A percentile compares a stretch with the other conserved stretches of the same genome.
phyloP scores from a whole-genome alignment of 2,113 vertebrate species.

The Panurus biarmicus region DNA sequence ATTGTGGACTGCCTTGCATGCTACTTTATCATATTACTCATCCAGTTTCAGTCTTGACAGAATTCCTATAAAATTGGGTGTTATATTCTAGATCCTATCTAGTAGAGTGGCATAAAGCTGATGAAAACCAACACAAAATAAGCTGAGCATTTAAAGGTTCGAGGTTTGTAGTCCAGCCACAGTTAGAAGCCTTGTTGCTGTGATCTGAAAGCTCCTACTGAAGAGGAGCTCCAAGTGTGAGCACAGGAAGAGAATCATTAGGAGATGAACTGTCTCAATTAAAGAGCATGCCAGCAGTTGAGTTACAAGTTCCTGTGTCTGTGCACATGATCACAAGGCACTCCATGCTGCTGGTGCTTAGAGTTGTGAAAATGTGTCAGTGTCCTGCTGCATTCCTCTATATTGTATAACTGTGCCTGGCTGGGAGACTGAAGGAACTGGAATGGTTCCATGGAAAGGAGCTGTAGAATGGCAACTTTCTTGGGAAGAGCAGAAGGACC shows the following conservation, averaged over 20 bases:
- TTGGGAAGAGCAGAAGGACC: not conserved
- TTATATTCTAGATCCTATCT: not conserved
- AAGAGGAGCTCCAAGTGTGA: not conserved
- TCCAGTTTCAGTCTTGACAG: not conserved
- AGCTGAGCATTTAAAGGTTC: not conserved
- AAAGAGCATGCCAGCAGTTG: not conserved
- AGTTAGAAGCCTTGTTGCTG: not conserved
- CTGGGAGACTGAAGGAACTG: not conserved
- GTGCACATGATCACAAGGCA: not conserved
- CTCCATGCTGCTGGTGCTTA: not conserved
- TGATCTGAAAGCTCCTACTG: not conserved
- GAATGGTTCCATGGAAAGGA: not conserved
- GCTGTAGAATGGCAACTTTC: not conserved
- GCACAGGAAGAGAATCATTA: not conserved
- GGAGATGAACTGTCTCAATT: not conserved
- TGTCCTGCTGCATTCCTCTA: not conserved
- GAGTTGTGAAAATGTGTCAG: not conserved
- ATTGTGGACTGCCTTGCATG: not conserved
- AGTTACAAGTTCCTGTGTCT: not conserved
- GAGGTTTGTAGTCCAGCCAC: not conserved
- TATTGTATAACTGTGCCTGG: not conserved
- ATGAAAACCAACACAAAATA: not conserved
- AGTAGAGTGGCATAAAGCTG: not conserved
- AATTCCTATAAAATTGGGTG: not conserved
- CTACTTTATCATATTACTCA: not conserved